A percentile compares a stretch with the other conserved stretches of the same genome.
phyloP scores from a whole-genome alignment of 1,140 invertebrate genomes.

The Ruditapes philippinarum region DNA sequence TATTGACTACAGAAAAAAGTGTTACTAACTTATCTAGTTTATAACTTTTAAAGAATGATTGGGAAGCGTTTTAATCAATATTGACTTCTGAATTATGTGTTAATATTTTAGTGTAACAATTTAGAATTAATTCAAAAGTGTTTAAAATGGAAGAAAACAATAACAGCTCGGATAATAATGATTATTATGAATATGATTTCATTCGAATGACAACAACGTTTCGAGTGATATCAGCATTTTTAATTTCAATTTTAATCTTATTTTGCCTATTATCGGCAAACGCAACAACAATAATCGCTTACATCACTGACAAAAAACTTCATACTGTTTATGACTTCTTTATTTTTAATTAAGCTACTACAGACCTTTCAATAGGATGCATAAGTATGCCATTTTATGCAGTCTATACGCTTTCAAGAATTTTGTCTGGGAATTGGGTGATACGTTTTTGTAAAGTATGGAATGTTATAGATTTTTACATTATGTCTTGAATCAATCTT shows the following conservation, averaged over 20 bases:
- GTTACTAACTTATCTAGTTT: too few relatives aligned
- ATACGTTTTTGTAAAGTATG: slow-evolving; percentile 78
- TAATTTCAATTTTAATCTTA: slow-evolving; percentile 64
- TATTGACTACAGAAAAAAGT: too few relatives aligned
- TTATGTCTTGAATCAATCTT: slow-evolving; percentile 74
- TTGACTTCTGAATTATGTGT: too few relatives aligned
- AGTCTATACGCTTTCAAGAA: slow-evolving; percentile 64
- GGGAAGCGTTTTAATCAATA: too few relatives aligned
- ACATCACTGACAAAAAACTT: slow-evolving; percentile 75
- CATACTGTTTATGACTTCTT: slow-evolving; percentile 80
- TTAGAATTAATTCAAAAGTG: too few relatives aligned
- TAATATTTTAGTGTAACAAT: too few relatives aligned
- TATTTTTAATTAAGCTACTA: slow-evolving; percentile 79
- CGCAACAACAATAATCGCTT: slow-evolving; percentile 76
- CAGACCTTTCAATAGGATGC: slow-evolving; percentile 78
- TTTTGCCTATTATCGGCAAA: slow-evolving; percentile 77
- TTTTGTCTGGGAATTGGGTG: slow-evolving; percentile 75
- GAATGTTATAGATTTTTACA: slow-evolving; percentile 75
- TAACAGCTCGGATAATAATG: too few relatives aligned
- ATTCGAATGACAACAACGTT: not conserved
- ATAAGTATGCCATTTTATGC: slow-evolving; percentile 79
- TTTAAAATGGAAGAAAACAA: too few relatives aligned
- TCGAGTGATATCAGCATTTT: slow-evolving; percentile 33
- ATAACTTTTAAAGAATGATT: too few relatives aligned
- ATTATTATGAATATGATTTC: not conserved